Conservation (phyloP, 2,113 vertebrate genomes). For the Scalopus aquaticus region DNA sequence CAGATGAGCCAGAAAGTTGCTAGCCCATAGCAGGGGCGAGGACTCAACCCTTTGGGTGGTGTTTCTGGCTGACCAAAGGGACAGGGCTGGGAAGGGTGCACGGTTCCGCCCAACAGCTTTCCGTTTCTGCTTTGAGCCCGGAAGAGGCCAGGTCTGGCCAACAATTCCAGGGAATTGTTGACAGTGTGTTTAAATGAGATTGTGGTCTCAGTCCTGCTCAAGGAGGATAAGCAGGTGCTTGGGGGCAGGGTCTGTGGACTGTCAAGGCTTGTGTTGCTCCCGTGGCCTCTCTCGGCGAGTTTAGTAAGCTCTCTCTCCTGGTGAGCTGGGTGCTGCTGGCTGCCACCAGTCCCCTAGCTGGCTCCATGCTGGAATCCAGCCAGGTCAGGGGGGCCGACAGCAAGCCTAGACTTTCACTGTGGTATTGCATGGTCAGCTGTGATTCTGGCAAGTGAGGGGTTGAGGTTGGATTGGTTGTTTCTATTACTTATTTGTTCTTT, state of each 20-base stretch:
- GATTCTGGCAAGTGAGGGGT: background rate
- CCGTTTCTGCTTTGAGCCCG: background rate
- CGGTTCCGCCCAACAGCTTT: background rate
- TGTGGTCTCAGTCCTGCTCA: background rate
- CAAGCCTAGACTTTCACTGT: too few relatives aligned
- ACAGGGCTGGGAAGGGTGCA: too few relatives aligned
- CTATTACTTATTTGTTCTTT: background rate
- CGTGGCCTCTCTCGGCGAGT: background rate
- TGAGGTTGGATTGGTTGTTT: background rate
- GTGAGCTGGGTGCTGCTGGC: background rate
- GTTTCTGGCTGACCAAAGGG: background rate
- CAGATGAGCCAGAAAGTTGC: background rate
- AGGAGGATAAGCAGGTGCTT: too few relatives aligned
- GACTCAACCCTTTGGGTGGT: background rate
- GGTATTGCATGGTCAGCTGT: background rate
- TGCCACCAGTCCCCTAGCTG: background rate
- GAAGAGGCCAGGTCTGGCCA: background rate
- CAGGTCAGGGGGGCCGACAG: too few relatives aligned
- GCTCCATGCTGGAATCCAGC: background rate
- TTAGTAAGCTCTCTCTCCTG: background rate
- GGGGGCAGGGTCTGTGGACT: too few relatives aligned
- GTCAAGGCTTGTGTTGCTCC: too few relatives aligned
- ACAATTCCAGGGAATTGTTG: background rate
- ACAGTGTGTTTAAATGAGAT: background rate
- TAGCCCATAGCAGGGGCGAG: background rate